Conservation (phyloP, 2,797 vertebrate species). For the Pseudochromis fuscus region DNA sequence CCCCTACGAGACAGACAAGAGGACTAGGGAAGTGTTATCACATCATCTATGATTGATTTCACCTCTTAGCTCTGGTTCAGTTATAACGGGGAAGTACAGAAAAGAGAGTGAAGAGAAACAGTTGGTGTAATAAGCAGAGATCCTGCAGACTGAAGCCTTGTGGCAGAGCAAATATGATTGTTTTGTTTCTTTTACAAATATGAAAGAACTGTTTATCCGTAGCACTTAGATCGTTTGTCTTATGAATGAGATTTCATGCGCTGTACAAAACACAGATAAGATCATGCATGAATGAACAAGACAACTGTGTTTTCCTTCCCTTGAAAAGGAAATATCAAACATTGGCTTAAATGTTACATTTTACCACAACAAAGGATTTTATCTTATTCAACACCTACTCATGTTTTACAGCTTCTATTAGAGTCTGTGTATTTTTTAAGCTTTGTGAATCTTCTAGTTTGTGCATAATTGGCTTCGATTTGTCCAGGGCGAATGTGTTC, state of each 20-base stretch:
- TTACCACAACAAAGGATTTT: not conserved
- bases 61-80: not conserved
- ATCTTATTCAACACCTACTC: too few relatives aligned
- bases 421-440: too few relatives aligned
- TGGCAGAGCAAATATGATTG: not conserved
- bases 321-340: not conserved
- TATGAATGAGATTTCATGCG: not conserved
- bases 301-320: not conserved
- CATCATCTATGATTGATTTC: not conserved
- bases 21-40: not conserved
- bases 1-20: not conserved
- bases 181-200: not conserved
- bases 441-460: not conserved
- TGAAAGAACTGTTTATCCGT: not conserved
- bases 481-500: not conserved
- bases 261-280: not conserved
- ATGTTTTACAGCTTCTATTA: too few relatives aligned
- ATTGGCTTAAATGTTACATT: not conserved
- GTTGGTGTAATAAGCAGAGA: not conserved
- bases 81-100: not conserved
- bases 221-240: not conserved
- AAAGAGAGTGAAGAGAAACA: conserved; percentile 2
- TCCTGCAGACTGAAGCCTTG: not conserved
- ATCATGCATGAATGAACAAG: not conserved
- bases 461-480: not conserved